Base-by-base conservation (phyloP, 2,888 invertebrate genomes). In the Amiota minor region DNA sequence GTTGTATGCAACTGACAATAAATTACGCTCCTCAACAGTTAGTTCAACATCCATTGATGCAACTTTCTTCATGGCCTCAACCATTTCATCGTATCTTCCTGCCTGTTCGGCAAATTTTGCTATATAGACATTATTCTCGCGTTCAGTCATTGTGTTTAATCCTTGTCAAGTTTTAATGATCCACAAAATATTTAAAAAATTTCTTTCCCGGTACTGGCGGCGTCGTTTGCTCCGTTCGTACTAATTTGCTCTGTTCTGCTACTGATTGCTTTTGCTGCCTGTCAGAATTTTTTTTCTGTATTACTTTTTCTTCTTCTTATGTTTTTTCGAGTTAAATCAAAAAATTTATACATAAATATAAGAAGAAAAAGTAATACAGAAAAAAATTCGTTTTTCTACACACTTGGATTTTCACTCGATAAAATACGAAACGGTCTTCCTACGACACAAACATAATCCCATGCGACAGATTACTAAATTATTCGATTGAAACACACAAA, bases 71-170 rank as follows among this genome's bases (percentile, higher is more conserved):
- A 98, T 98, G 77, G 96, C 96, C 90, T 97, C 97, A 81, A 98
- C 98, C 98, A 98, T 98, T 94, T 98, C 98, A 92, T 98, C 98
- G 91, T 98, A 98, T 92, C 98, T 94, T 92, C 98, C 98, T 85
- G 98, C 98, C 92, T 98, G 98, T 92, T 98, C 98, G 90, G 98
- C 98, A 92, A 98, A 93, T 93, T 98, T 98, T 91, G 98, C 98
- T 93, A 97, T 97, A 93, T 98, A 98, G 91, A 98, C 98, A 93
- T 96, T 96, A 93, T 98, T 98, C 93, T 98, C 98, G 92, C 98
- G 95, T 92, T 98, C 98, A 91, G 97, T 96, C 98, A 98, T 98
- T n/a, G n/a, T n/a, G n/a, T n/a, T n/a, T n/a, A n/a, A n/a, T n/a
- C n/a, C 79, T 84, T 86, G 76, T 80, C 68, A 82, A 35, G 35